Evolutionary conservation across 2,888 invertebrate genomes (phyloP).

Genomic region (Agrenia bidenticulata): DNA sequence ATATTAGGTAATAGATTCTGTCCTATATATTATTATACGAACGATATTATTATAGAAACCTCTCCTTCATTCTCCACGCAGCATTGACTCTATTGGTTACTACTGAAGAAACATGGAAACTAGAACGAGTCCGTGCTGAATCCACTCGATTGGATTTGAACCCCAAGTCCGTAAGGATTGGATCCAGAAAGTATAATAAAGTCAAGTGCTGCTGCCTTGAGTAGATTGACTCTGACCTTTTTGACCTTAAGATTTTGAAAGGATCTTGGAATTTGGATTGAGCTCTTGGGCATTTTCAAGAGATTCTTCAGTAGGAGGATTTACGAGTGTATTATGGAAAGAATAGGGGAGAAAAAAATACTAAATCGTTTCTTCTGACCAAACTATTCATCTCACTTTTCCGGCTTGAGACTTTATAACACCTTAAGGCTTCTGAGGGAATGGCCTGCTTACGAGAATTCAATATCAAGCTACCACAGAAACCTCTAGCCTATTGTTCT

Average conservation of each 20-base stretch:
- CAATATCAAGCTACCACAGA: background rate
- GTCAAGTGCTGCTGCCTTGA: too few species aligned
- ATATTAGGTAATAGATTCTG: too few species aligned
- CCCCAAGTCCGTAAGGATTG: too few species aligned
- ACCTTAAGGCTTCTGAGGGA: background rate
- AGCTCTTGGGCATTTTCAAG: slow-evolving; percentile 2
- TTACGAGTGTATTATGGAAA: slow-evolving; percentile 6
- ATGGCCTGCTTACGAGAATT: slow-evolving; percentile 3
- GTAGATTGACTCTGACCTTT: slow-evolving; percentile 1
- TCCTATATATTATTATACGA: too few species aligned
- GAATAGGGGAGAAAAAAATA: background rate
- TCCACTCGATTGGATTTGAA: too few species aligned
- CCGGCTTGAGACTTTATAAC: background rate
- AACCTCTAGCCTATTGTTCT: slow-evolving; percentile 1
- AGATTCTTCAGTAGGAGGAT: slow-evolving; percentile 1
- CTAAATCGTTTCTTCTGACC: background rate
- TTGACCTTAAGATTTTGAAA: background rate
- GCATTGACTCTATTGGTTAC: too few species aligned
- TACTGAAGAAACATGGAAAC: too few species aligned
- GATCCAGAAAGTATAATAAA: too few species aligned
- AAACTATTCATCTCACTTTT: slow-evolving; percentile 9
- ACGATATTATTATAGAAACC: too few species aligned
- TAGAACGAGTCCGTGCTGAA: too few species aligned
- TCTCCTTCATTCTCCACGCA: too few species aligned
- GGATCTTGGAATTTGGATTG: slow-evolving; percentile 1